Percentiles rank a stretch among this genome's conserved stretches.
Evolutionary conservation across 2,888 invertebrate species (phyloP).

Genomic region (Melieria crassipennis): DNA sequence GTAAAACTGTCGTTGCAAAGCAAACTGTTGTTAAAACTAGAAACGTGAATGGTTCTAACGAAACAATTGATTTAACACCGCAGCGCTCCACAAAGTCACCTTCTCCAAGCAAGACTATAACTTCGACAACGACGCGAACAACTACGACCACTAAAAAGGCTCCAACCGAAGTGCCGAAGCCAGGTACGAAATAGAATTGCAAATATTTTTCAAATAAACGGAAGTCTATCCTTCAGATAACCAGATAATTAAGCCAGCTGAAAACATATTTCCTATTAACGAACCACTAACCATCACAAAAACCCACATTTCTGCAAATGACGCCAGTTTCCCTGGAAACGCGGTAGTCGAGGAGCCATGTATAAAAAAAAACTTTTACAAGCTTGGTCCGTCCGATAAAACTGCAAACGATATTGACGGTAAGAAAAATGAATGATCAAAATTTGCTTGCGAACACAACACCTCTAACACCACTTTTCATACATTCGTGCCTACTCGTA

Average conservation of each 20-base stretch:
- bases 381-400: constrained; percentile 60
- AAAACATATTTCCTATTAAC: constrained; percentile 58
- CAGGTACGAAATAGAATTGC: constrained; percentile 61
- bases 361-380: constrained; percentile 57
- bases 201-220: constrained; percentile 49
- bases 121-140: constrained; percentile 42
- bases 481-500: background rate
- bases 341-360: constrained; percentile 54
- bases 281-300: constrained; percentile 56
- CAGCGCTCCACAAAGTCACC: constrained; percentile 54
- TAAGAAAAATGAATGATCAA: constrained; percentile 38
- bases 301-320: constrained; percentile 53
- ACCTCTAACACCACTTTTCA: background rate
- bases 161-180: constrained; percentile 49
- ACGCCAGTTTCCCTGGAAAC: constrained; percentile 43
- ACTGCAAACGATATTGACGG: constrained; percentile 40
- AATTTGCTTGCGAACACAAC: constrained; percentile 31
- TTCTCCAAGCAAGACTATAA: constrained; percentile 44
- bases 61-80: constrained; percentile 52
- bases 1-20: constrained; percentile 48
- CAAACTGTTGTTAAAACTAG: constrained; percentile 52
- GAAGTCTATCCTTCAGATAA: constrained; percentile 64
- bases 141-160: constrained; percentile 37
- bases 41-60: constrained; percentile 51
- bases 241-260: constrained; percentile 58